Base-by-base conservation (phyloP, 1,140 invertebrate genomes). In the Diprion similis region DNA sequence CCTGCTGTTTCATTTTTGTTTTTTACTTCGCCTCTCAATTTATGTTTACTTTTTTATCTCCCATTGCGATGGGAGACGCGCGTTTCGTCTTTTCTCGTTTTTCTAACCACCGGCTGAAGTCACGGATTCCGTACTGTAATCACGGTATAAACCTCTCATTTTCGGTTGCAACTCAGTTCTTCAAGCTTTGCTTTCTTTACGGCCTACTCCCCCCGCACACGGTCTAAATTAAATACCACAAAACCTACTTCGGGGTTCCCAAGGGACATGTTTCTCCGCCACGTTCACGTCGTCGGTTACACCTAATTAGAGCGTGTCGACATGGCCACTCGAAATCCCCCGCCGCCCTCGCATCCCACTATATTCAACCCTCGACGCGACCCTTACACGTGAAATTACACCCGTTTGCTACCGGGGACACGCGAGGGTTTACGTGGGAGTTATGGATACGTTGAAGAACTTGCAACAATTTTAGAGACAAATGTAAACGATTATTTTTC, bases 231-330 rank as follows among this genome's bases (percentile, higher is more conserved):
- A 59, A 59, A 59, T 13, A 17, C 51, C n/a, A 59, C 51, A n/a
- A 13, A 59, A 11, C 11, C 11, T 13, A n/a, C 51, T 17, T 59
- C 11, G n/a, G n/a, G 11, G 51, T 17, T 59, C n/a, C 51, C 51
- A 6, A 37, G 24, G 24, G 24, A 37, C 24, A 37, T 37, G n/a
- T 13, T 15, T 17, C 8, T 8, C 11, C 6, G 24, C 24, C 24
- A 37, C 24, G 24, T 37, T 37, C 24, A 2, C 24, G 24, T 37
- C 24, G 24, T 17, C 8, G 59, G 17, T 18, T 45, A 68, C 66
- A 45, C 18, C 15, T 68, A 11, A 68, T 68, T 68, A 68, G 66
- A 18, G 18, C 66, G 18, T 18, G 66, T 68, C 66, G 66, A 68
- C 66, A 68, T 45, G 66, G 37, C 66, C 66, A 68, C 18, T 68